Evolutionary conservation across 2,113 vertebrate species (phyloP).

Genomic region (Ciconia boyciana): DNA sequence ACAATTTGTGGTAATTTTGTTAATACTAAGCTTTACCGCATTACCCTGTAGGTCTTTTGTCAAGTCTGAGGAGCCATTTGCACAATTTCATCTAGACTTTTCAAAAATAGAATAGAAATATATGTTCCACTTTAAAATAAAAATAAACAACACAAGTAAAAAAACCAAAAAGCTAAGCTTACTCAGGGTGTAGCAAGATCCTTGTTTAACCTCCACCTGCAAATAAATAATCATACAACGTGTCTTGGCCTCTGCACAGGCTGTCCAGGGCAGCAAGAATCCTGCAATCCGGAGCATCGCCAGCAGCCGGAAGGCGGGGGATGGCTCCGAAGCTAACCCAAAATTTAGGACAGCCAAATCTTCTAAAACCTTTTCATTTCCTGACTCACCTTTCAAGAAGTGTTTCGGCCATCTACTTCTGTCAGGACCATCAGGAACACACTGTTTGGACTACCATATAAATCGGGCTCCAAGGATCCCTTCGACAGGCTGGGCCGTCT

Average conservation of each 20-base stretch:
- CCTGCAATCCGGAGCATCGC: rapidly evolving
- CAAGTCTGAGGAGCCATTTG: not conserved
- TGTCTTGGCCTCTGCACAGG: not conserved
- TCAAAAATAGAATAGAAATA: not conserved
- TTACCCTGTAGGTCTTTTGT: not conserved
- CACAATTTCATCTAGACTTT: not conserved
- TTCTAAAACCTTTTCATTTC: not conserved
- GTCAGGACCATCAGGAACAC: rapidly evolving
- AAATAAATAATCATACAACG: not conserved
- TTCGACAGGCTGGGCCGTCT: rapidly evolving
- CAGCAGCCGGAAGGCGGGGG: not conserved
- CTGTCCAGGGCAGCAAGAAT: not conserved
- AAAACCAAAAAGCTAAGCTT: not conserved
- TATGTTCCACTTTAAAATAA: not conserved
- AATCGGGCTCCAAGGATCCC: not conserved
- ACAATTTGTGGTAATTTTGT: slow-evolving; percentile 38
- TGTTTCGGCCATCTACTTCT: rapidly evolving
- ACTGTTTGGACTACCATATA: rapidly evolving
- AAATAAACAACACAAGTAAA: not conserved
- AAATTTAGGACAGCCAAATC: not conserved
- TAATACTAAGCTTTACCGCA: not conserved
- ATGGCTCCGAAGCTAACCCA: not conserved
- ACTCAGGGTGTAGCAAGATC: not conserved
- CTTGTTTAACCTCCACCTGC: not conserved
- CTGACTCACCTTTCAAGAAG: not conserved